phyloP scores from a whole-genome alignment of 2,797 vertebrate genomes.

The Clamator glandarius region DNA sequence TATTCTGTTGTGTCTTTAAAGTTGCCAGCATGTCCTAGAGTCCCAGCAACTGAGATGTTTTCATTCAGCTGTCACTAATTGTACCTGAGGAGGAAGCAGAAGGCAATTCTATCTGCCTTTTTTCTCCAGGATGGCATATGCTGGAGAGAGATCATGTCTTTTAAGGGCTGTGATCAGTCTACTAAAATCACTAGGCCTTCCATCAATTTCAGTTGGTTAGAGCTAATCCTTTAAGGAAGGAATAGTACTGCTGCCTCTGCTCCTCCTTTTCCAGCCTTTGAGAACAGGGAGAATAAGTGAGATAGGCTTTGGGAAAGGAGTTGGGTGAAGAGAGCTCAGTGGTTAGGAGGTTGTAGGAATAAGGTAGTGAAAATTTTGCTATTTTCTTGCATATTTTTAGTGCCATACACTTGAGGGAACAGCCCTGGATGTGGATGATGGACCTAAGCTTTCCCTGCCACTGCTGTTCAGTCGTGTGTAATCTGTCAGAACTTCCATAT shows the following conservation, averaged over 20 bases:
- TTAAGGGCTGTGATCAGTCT: neutral
- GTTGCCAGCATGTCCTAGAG: neutral
- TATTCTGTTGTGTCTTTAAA: slow-evolving; percentile 33
- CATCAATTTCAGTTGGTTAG: neutral
- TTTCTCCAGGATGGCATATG: neutral
- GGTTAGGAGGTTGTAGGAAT: neutral
- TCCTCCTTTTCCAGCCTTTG: neutral
- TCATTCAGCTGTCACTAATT: neutral
- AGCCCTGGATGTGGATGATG: neutral
- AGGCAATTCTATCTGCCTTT: neutral
- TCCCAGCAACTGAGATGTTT: neutral
- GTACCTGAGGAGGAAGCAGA: neutral
- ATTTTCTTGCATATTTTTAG: neutral
- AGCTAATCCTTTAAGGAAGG: neutral
- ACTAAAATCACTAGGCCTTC: neutral
- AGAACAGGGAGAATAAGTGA: neutral
- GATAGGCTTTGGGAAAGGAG: neutral
- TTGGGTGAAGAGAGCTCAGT: neutral
- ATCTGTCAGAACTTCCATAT: neutral
- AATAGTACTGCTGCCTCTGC: neutral
- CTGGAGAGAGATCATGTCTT: neutral
- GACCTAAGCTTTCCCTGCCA: neutral
- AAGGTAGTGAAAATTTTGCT: neutral
- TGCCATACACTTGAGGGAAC: neutral
- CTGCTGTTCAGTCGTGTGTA: accelerated